Percentiles rank a stretch among this genome's conserved stretches.
Evolutionary conservation across 2,888 invertebrate species (phyloP).

Genomic region (Pyrrhosoma nymphula): DNA sequence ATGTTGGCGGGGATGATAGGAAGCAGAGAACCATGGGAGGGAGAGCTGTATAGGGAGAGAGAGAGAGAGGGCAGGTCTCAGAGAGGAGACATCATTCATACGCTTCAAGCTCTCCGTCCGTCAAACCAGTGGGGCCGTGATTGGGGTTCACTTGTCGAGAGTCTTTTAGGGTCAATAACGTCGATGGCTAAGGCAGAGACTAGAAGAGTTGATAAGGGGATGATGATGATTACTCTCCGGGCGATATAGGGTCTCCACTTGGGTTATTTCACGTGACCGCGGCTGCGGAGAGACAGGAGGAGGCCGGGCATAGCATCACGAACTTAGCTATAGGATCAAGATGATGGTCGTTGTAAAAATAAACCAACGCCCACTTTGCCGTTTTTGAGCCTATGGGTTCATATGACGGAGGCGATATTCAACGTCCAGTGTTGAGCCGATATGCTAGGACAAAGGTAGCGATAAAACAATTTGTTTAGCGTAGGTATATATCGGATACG

Average conservation of each 20-base stretch:
- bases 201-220: not conserved
- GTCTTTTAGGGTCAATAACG: slow-evolving; percentile 32
- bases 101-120: not conserved
- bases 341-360: too few species aligned
- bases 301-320: not conserved
- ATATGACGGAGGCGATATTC: too few species aligned
- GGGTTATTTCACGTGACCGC: not conserved
- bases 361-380: too few species aligned
- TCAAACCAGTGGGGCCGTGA: not conserved
- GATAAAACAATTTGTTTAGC: too few species aligned
- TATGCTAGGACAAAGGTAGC: too few species aligned
- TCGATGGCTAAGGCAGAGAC: not conserved
- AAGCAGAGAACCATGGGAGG: not conserved
- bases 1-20: not conserved
- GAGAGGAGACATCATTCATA: not conserved
- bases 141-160: not conserved
- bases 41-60: too few species aligned
- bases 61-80: too few species aligned
- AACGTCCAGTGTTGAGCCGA: too few species aligned
- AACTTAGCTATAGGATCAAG: not conserved
- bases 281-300: not conserved
- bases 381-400: too few species aligned
- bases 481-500: too few species aligned
- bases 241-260: not conserved
- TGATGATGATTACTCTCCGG: not conserved